Base-by-base conservation (phyloP, 2,113 vertebrate genomes). In the Halcyon malimbica region DNA sequence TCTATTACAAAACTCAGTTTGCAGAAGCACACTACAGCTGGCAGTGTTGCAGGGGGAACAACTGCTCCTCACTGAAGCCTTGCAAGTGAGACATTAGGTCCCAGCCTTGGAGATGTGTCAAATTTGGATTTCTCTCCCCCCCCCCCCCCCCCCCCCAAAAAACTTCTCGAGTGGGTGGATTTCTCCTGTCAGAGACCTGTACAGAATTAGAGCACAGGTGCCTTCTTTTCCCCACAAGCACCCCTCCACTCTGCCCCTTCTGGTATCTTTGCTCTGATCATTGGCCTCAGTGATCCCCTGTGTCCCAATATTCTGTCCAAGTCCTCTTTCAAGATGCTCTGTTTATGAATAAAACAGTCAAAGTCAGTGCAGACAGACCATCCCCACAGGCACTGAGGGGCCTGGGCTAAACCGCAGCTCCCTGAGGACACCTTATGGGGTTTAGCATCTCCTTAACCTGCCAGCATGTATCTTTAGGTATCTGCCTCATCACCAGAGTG, bases 221-320 rank as follows among this genome's bases (percentile, higher is more conserved):
- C 14, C 15, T 23, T 25, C 2, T 0, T 14, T 31, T 81, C 16
- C 4, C 23, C 16, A 8, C 0, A 0, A 20, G n/a, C 17, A 60
- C 2, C 9, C n/a, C 48, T 73, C 33, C 20, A 28, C 51, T 70
- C 64, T 74, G 29, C 42, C 51, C 25, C 51, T 64, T 29, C 13
- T 2, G 1, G 2, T 5, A 1, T 39, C 60, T 70, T 33, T 63
- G 28, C 6, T 64, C 67, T 62, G 41, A 69, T 39, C 12, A 10
- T 7, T 60, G 46, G 33, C 14, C 13, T 77, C 67, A 60, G 42
- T 28, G 35, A 64, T 39, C 29, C n/a, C 48, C 15, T 8, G 5
- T 14, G 15, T 92, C 24, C n/a, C 28, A 67, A 15, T 13, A 29
- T 80, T 46, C 54, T 16, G 29, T 39, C 31, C 15, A 29, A 23